Evolutionary conservation across 2,888 invertebrate genomes (phyloP).

Genomic region (Ferrisia virgata): DNA sequence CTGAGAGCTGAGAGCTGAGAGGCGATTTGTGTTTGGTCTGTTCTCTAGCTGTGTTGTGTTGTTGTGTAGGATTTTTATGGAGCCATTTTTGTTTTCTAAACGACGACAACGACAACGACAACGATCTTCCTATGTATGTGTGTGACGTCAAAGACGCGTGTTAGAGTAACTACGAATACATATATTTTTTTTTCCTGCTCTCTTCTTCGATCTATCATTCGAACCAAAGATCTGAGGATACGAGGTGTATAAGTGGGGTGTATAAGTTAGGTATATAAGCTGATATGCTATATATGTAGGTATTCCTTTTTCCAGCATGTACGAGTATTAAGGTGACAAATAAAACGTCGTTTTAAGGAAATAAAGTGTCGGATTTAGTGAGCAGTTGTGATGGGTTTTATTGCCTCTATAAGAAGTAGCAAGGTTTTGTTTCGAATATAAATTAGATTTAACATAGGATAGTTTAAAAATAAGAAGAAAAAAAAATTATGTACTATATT

Average conservation of each 20-base stretch:
- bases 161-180: neutral
- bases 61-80: neutral
- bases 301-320: too few species aligned
- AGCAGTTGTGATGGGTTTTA: neutral
- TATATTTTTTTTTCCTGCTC: too few species aligned
- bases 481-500: neutral
- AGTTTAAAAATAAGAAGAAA: neutral
- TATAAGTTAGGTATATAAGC: too few species aligned
- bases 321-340: neutral
- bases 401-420: neutral
- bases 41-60: neutral
- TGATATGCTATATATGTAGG: too few species aligned
- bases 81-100: slow-evolving; percentile 2
- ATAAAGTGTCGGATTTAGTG: neutral
- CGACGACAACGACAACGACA: neutral
- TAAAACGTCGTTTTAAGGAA: neutral
- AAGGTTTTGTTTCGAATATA: neutral
- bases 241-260: too few species aligned
- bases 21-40: slow-evolving; percentile 14
- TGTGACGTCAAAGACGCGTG: slow-evolving; percentile 21
- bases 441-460: neutral
- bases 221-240: neutral
- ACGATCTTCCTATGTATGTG: neutral
- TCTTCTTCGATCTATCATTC: neutral
- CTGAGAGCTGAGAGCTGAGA: too few species aligned